Percentiles rank a stretch among this genome's conserved stretches.
Conservation (phyloP, 2,113 vertebrate genomes). For the Pseudopodoces humilis region DNA sequence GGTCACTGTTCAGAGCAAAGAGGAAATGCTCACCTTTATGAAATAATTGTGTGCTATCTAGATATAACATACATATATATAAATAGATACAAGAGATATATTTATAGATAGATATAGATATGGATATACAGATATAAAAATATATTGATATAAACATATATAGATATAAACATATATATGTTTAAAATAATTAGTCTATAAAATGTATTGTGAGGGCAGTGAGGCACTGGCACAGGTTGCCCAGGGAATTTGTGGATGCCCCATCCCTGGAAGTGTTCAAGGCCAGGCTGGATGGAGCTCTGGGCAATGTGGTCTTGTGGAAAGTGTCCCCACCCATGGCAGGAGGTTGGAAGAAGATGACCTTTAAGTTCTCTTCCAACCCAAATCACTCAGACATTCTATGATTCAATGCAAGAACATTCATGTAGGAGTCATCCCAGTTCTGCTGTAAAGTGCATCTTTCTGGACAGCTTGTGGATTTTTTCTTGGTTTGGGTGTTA, state of each 20-base stretch:
- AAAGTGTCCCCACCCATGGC: neutral
- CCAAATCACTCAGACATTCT: neutral
- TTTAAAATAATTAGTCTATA: no score
- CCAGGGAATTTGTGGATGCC: neutral
- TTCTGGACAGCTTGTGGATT: neutral
- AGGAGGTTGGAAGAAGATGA: neutral
- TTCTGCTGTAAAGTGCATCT: neutral
- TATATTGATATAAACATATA: no score
- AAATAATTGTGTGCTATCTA: neutral
- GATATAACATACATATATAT: no score
- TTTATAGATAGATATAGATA: no score
- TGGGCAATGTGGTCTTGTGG: neutral
- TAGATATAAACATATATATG: no score
- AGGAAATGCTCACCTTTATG: neutral
- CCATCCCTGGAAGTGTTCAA: neutral
- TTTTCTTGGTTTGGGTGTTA: neutral
- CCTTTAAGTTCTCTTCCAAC: neutral
- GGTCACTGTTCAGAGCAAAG: neutral
- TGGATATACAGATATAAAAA: no score
- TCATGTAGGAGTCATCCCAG: neutral
- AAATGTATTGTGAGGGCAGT: neutral
- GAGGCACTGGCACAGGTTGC: neutral
- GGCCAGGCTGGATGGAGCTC: neutral
- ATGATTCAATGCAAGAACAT: neutral
- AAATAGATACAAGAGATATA: no score